Conservation (phyloP, 2,113 vertebrate species). For the Ceuthmochares aereus region DNA sequence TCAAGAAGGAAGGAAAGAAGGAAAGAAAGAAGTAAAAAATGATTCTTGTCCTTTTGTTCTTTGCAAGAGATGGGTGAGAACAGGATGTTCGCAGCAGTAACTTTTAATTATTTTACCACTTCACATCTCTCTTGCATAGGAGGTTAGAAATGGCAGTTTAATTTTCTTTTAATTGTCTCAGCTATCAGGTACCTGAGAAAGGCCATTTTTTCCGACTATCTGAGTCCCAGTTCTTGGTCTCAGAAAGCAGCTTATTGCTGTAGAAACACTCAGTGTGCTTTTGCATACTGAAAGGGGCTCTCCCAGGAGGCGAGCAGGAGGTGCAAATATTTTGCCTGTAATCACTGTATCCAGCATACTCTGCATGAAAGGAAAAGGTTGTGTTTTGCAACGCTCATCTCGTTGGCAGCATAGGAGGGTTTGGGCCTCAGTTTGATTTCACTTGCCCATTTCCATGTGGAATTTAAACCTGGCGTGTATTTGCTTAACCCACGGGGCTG, state of each 20-base stretch:
- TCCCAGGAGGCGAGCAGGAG: neutral
- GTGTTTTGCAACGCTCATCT: neutral
- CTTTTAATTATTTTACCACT: conserved; percentile 9
- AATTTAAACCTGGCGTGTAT: neutral
- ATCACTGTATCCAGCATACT: fast-evolving
- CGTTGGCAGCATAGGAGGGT: neutral
- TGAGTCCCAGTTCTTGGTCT: neutral
- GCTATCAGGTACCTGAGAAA: neutral
- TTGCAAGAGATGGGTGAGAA: neutral
- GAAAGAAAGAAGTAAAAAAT: neutral
- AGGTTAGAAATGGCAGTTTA: conserved; percentile 30
- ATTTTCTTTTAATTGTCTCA: conserved; percentile 41
- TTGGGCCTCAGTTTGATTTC: neutral
- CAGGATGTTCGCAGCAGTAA: neutral
- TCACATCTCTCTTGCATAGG: neutral
- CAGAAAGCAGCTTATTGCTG: neutral
- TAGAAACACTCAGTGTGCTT: neutral
- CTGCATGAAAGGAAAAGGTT: neutral
- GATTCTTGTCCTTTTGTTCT: conserved; percentile 10
- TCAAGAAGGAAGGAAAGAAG: neutral
- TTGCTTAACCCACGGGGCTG: neutral
- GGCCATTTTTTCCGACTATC: neutral
- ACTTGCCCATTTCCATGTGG: neutral
- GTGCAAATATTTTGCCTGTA: neutral
- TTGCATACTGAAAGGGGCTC: neutral